Base-by-base conservation (phyloP, 2,888 invertebrate genomes). In the Rhagonycha lutea region DNA sequence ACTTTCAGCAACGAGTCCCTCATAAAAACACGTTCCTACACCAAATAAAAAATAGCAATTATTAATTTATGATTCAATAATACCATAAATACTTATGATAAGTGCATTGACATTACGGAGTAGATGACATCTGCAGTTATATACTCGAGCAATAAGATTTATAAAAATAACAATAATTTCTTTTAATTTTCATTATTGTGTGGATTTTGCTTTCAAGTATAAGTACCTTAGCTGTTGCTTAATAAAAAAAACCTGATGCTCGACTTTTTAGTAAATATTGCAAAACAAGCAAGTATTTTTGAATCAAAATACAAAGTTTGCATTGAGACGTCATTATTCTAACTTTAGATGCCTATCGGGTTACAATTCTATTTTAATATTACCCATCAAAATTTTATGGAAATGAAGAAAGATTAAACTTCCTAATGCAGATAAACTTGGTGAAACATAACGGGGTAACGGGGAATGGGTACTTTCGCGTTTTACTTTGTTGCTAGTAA, bases 61-160 rank as follows among this genome's bases (percentile, higher is more conserved):
- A 79, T 78, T 75, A 79, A 75, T 77, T 79, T 75, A 73, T 69
- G 68, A 77, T 77, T 79, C 75, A 75, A 71, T 74, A 73, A 68
- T 71, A 77, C 70, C 69, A 73, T 68, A 75, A 68, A 74, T 69
- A 77, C 70, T 76, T 79, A 69, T 75, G 73, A 72, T 76, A 81
- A 83, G 83, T 83, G 83, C 83, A 82, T 80, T 83, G 82, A 83
- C 83, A 80, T 79, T 78, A 73, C 73, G 71, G 72, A 77, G 69
- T 79, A 80, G 80, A 80, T 81, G 81, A 80, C 81, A 81, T 82
- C 80, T 82, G 83, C 81, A 81, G 77, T 79, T 77, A 72, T 74
- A 62, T 62, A 14, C 69, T 65, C 69, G 28, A 70, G 24, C 47
- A 65, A 72, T 69, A 61, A 61, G 61, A 23, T 65, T 65, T 65